These are phyloP conservation scores for Drosophila incognita DNA, from an alignment of 2,888 invertebrate genomes.

Conservation along the genomic window DNA sequence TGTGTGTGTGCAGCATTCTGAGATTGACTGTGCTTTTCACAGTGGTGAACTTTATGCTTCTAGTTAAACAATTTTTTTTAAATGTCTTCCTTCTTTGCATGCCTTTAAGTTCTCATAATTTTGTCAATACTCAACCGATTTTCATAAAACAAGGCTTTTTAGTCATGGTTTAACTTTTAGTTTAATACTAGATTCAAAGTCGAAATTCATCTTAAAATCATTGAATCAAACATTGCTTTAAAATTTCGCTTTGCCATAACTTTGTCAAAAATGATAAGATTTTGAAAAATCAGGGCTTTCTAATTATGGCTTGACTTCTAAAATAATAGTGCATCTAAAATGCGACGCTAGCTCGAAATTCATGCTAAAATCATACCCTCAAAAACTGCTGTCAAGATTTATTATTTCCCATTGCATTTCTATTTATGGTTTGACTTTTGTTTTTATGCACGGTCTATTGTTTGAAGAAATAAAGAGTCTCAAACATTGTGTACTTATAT, in stretches of 20 bases:
- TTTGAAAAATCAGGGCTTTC: not conserved
- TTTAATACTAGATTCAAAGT: not conserved
- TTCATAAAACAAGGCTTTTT: not conserved
- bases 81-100: not conserved
- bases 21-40: constrained; percentile 37
- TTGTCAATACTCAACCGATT: not conserved
- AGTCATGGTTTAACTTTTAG: not conserved
- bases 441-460: not conserved
- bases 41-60: not conserved
- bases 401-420: not conserved
- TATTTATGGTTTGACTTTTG: not conserved
- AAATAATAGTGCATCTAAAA: not conserved
- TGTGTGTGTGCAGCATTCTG: constrained; percentile 2
- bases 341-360: not conserved
- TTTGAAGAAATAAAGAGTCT: not conserved
- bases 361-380: not conserved
- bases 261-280: not conserved
- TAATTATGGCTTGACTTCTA: not conserved
- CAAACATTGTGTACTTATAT: not conserved
- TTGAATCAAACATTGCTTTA: not conserved
- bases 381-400: not conserved
- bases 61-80: not conserved
- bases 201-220: not conserved
- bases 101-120: not conserved
- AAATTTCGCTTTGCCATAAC: not conserved